phyloP scores from a whole-genome alignment of 1,140 invertebrate genomes.

The Drosophila nebulosa region DNA sequence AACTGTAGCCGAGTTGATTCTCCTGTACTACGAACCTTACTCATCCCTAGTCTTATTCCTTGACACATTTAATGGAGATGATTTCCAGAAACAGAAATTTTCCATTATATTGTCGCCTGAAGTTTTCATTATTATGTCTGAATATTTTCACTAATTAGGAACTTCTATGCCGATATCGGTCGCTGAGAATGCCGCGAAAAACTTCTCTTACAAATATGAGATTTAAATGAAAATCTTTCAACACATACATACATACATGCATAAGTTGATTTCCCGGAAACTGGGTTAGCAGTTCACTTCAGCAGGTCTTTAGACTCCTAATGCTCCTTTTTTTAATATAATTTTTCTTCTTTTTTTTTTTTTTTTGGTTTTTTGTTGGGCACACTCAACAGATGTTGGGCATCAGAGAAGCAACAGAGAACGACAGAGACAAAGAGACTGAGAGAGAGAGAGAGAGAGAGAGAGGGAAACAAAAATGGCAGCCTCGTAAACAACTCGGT shows the following conservation, averaged over 20 bases:
- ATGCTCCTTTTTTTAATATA: neutral
- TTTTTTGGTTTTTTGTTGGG: slow-evolving; percentile 21
- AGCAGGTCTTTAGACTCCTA: neutral
- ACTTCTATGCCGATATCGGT: neutral
- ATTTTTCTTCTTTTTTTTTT: slow-evolving; percentile 13
- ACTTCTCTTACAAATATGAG: neutral
- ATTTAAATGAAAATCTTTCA: slow-evolving; percentile 1
- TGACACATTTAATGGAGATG: no score
- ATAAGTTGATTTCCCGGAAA: slow-evolving; percentile 11
- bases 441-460: neutral
- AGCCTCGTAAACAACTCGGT: slow-evolving; percentile 71
- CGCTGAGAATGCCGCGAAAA: neutral
- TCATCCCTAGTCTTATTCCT: no score
- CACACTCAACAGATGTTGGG: slow-evolving; percentile 50
- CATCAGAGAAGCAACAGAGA: slow-evolving; percentile 1
- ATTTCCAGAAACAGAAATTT: no score
- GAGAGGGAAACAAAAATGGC: slow-evolving; percentile 35
- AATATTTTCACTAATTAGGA: neutral
- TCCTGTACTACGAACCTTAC: no score
- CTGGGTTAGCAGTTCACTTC: slow-evolving; percentile 8
- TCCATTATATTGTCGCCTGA: no score
- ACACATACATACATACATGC: slow-evolving; percentile 1
- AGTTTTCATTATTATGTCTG: neutral
- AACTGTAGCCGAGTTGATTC: no score
- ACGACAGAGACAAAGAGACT: neutral